Percentiles rank a stretch among this genome's conserved stretches.
Evolutionary conservation across 2,113 vertebrate species (phyloP).

Genomic region (Diadophis punctatus): DNA sequence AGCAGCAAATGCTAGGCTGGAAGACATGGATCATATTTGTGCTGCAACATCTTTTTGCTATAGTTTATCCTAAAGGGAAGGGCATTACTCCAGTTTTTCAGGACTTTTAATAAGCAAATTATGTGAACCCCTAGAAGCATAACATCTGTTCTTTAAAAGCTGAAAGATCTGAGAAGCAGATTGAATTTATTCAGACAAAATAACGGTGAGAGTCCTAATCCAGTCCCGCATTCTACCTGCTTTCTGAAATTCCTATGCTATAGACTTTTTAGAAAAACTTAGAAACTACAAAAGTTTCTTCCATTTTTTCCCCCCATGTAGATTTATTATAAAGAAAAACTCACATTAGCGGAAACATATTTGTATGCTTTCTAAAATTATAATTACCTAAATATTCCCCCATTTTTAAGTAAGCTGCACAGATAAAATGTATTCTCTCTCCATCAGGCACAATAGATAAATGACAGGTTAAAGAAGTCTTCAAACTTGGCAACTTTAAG

Average conservation of each 20-base stretch:
- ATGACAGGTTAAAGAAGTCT: no score
- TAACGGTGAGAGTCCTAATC: background rate
- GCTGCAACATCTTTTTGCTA: background rate
- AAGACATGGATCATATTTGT: background rate
- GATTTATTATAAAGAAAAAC: conserved; percentile 16
- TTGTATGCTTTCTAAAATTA: conserved; percentile 37
- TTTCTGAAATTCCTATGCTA: background rate
- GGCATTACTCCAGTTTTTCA: background rate
- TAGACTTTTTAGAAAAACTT: background rate
- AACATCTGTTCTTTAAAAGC: background rate
- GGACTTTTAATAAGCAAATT: background rate
- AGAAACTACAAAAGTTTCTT: background rate
- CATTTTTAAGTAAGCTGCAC: conserved; percentile 39
- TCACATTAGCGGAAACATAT: conserved; percentile 27
- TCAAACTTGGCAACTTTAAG: no score
- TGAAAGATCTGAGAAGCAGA: background rate
- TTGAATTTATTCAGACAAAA: background rate
- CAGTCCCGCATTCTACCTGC: background rate
- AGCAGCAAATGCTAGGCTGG: background rate
- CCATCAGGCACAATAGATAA: conserved; percentile 18
- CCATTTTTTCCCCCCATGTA: conserved; percentile 45
- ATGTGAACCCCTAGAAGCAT: background rate
- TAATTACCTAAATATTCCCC: conserved; percentile 48
- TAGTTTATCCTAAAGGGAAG: background rate
- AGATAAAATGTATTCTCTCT: conserved; percentile 37